Evolutionary conservation across 2,797 vertebrate genomes (phyloP).

Genomic region (Cyclopterus lumpus): DNA sequence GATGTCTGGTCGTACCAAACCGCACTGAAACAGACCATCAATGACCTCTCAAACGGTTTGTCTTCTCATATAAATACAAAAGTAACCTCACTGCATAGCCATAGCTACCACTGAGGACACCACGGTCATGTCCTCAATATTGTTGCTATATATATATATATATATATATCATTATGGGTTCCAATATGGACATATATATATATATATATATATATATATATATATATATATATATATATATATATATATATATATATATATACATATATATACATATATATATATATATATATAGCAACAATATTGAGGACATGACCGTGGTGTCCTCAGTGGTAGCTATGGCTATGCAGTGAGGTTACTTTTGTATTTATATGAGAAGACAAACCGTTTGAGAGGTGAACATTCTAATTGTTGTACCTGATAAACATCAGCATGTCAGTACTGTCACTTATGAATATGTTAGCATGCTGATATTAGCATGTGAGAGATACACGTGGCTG

Average conservation of each 20-base stretch:
- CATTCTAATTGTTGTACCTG: neutral
- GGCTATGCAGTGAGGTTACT: neutral
- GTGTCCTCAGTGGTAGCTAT: too few species aligned
- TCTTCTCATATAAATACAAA: neutral
- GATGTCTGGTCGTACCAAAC: constrained; percentile 95
- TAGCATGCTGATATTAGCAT: neutral
- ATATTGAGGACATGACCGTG: too few species aligned
- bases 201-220: too few species aligned
- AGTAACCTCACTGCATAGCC: neutral
- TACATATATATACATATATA: too few species aligned
- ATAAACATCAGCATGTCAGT: neutral
- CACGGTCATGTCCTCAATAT: too few species aligned
- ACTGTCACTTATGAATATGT: neutral
- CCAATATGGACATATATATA: too few species aligned
- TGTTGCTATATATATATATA: too few species aligned
- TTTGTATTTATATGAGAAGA: neutral
- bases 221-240: too few species aligned
- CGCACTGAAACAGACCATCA: constrained; percentile 81
- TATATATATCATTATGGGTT: too few species aligned
- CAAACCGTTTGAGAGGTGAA: neutral
- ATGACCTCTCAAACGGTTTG: neutral
- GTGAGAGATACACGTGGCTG: neutral
- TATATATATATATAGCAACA: too few species aligned
- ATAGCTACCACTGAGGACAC: too few species aligned
- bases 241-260: too few species aligned